Base-by-base conservation (phyloP, 1,140 invertebrate species). In the Phocides pigmalion region DNA sequence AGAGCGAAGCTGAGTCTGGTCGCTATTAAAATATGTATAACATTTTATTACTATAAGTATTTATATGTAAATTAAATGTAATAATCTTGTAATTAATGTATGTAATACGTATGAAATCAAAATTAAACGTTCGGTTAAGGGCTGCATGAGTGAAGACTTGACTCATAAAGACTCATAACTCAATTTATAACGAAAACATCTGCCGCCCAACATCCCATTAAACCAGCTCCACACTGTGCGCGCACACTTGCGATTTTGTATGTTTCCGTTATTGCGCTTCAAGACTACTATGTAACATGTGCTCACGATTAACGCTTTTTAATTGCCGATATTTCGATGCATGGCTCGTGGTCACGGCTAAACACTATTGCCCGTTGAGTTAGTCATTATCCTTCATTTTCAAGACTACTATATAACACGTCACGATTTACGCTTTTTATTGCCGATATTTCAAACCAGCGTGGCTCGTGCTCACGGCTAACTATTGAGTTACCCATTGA, bases 121-220 rank as follows among this genome's bases (percentile, higher is more conserved):
- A 72, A 69, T 68, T 66, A 69, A 71, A 70, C 63, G 64, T 62
- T 35, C 46, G 62, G 50, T 42, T 59, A 74, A 73, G 68, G 71
- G 66, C 64, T 62, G 61, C 58, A 42, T 54, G 66, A 67, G 69
- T 62, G 68, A 65, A 53, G 63, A 71, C 66, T 68, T 68, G 72
- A 74, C 69, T 76, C 71, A 44, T 44, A 15, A 44, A 58, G 53
- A 42, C 53, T 58, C 53, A 74, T 73, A 76, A 76, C 74, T 79
- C 73, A 79, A 79, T 79, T 79, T 77, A 72, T 72, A 67, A 28
- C 25, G 63, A 75, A 80, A 74, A 79, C 79, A 79, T 79, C 76
- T 79, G 74, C 74, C 69, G 35, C 54, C 72, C 66, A 63, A 70
- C 72, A 68, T 79, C 76, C 74, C 66, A 65, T 71, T 68, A 81